phyloP scores from a whole-genome alignment of 2,797 vertebrate genomes.

The Argya squamiceps region DNA sequence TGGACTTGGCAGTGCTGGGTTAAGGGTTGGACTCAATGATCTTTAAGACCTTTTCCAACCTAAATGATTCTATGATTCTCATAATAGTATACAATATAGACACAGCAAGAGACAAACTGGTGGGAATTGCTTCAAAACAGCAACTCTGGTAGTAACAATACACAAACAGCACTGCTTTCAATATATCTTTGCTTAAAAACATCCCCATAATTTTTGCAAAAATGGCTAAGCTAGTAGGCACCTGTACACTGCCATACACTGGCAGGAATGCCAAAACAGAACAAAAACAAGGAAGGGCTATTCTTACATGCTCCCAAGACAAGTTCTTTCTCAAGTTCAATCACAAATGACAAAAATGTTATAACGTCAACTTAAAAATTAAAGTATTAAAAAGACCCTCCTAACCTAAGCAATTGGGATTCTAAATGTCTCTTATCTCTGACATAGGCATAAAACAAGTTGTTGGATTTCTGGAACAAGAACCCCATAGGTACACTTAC shows the following conservation, averaged over 20 bases:
- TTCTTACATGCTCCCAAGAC: background rate
- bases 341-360: background rate
- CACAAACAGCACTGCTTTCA: background rate
- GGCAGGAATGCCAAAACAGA: background rate
- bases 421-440: background rate
- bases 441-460: constrained; percentile 30
- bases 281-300: constrained; percentile 3
- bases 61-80: background rate
- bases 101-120: background rate
- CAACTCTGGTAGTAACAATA: background rate
- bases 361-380: background rate
- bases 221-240: background rate
- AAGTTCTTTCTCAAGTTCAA: background rate
- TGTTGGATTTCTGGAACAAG: constrained; percentile 23
- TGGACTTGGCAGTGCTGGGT: background rate
- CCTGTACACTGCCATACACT: background rate
- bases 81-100: background rate
- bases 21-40: background rate
- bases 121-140: constrained; percentile 9
- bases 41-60: background rate
- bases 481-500: background rate
- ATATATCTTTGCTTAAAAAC: background rate
- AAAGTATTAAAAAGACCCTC: background rate
- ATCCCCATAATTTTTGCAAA: constrained; percentile 22
- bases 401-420: background rate